These are phyloP conservation scores for Drosophila orena DNA, from an alignment of 1,140 invertebrate species.

Conservation along the genomic window DNA sequence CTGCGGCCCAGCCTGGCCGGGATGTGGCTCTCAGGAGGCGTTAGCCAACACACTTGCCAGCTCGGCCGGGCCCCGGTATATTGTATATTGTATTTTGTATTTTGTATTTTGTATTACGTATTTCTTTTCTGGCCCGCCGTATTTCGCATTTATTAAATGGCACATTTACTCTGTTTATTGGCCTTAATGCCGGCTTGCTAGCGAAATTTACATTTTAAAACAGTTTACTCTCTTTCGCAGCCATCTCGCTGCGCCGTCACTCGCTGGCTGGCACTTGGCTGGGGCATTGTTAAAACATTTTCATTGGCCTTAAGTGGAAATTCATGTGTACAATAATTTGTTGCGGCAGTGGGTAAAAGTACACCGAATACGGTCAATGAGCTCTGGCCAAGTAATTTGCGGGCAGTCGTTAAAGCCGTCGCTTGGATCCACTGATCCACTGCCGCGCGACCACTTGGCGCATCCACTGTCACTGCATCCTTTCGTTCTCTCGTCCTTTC, in stretches of 20 bases:
- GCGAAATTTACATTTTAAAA: slow-evolving; percentile 83
- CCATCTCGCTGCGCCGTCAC: slow-evolving; percentile 1
- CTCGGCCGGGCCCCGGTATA: no score
- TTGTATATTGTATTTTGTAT: slow-evolving; percentile 7
- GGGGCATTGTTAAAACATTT: slow-evolving; percentile 77
- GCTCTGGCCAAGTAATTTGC: slow-evolving; percentile 40
- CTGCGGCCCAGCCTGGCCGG: no score
- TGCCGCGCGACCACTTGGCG: not conserved
- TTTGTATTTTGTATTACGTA: slow-evolving; percentile 54
- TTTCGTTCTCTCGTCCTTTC: no score
- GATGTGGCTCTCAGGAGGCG: not conserved
- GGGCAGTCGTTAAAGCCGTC: slow-evolving; percentile 17
- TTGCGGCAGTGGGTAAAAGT: slow-evolving; percentile 70
- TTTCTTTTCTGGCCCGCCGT: slow-evolving; percentile 32
- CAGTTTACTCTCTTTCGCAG: slow-evolving; percentile 61
- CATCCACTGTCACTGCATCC: slow-evolving; percentile 2
- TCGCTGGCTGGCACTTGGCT: slow-evolving; percentile 18
- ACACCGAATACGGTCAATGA: slow-evolving; percentile 72
- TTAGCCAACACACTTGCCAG: no score
- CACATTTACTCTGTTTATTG: slow-evolving; percentile 82
- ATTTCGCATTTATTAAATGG: slow-evolving; percentile 73
- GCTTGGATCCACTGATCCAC: not conserved
- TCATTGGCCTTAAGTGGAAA: slow-evolving; percentile 83
- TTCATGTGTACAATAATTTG: slow-evolving; percentile 84
- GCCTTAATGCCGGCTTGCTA: slow-evolving; percentile 78